Evolutionary conservation across 2,888 invertebrate genomes (phyloP).

Genomic region (Oxyteleia sp.): DNA sequence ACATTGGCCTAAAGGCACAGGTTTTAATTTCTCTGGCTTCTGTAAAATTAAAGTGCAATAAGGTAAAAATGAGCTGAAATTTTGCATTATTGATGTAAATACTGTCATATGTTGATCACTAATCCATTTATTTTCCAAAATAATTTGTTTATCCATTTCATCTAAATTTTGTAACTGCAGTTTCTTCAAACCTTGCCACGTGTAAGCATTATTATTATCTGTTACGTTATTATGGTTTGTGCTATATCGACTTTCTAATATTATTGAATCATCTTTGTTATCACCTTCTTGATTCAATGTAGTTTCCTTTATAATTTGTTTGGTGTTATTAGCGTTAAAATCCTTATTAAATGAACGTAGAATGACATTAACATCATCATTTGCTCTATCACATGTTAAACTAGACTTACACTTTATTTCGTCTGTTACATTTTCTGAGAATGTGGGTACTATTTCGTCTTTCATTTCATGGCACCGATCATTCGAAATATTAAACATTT

Average conservation of each 20-base stretch:
- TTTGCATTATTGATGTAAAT: constrained; percentile 22
- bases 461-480: not conserved
- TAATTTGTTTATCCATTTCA: constrained; percentile 4
- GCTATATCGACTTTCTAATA: not conserved
- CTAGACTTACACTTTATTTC: not conserved
- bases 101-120: constrained; percentile 13
- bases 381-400: constrained; percentile 4
- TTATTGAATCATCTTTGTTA: constrained; percentile 6
- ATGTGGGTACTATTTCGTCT: not conserved
- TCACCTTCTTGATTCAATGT: constrained; percentile 5
- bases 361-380: not conserved
- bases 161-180: constrained; percentile 1
- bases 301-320: not conserved
- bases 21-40: constrained; percentile 16
- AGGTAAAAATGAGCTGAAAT: constrained; percentile 18
- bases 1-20: not conserved
- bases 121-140: constrained; percentile 25
- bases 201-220: not conserved
- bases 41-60: constrained; percentile 22
- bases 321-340: constrained; percentile 4
- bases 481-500: not conserved
- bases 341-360: constrained; percentile 14
- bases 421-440: not conserved
- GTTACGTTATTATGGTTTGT: not conserved
- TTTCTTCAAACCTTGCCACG: constrained; percentile 14